A percentile compares a stretch with the other conserved stretches of the same genome.
These are phyloP conservation scores for Luperina testacea DNA, from an alignment of 2,888 invertebrate genomes.

Conservation along the genomic window DNA sequence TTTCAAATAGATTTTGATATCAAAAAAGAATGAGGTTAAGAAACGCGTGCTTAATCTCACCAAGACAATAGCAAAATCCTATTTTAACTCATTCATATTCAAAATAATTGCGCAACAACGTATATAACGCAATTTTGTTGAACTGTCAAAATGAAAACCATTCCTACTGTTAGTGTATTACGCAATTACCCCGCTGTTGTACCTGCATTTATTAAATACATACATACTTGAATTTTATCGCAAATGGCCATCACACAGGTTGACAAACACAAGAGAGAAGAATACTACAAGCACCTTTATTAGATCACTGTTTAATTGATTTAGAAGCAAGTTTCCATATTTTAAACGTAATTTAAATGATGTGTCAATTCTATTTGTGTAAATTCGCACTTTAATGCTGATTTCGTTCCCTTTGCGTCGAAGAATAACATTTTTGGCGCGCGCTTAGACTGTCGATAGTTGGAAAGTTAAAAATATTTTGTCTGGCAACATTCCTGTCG, in stretches of 20 bases:
- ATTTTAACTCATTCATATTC: no score
- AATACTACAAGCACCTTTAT: no score
- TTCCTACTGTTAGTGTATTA: neutral
- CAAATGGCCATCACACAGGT: slow-evolving; percentile 14
- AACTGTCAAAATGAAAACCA: neutral
- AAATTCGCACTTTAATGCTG: slow-evolving; percentile 19
- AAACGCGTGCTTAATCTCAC: no score
- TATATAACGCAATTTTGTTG: neutral
- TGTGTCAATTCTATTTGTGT: slow-evolving; percentile 56
- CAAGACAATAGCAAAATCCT: no score
- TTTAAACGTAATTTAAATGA: slow-evolving; percentile 19
- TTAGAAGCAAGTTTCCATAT: neutral
- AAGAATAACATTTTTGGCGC: neutral
- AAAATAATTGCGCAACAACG: neutral
- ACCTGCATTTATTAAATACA: neutral
- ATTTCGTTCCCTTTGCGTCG: neutral
- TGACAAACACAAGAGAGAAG: neutral
- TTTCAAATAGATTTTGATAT: no score
- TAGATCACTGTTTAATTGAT: neutral
- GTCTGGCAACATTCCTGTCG: neutral
- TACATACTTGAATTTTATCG: neutral
- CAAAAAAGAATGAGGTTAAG: no score
- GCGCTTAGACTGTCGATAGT: neutral
- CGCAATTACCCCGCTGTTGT: neutral
- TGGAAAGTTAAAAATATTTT: neutral